phyloP scores from a whole-genome alignment of 2,797 vertebrate species.

The Manis crassicaudata region DNA sequence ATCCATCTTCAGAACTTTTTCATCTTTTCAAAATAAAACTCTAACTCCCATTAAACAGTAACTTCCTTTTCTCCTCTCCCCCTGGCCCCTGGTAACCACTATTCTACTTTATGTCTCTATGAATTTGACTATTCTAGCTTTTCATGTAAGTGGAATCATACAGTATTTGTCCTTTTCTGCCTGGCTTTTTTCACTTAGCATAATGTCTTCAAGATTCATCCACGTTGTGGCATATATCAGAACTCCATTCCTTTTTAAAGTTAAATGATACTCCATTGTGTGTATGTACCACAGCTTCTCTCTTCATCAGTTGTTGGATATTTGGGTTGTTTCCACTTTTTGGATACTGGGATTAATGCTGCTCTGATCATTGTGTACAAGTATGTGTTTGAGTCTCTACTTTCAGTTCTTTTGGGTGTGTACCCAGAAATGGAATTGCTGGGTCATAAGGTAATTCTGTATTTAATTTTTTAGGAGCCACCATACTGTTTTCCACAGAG shows the following conservation, averaged over 20 bases:
- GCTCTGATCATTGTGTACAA: not conserved
- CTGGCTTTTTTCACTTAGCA: not conserved
- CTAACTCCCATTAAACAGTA: not conserved
- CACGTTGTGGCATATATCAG: not conserved
- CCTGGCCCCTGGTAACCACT: not conserved
- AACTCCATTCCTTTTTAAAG: not conserved
- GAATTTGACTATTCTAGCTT: not conserved
- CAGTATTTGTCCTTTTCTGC: not conserved
- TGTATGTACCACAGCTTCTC: not conserved
- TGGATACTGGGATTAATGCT: not conserved
- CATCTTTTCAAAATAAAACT: not conserved
- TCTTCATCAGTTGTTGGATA: not conserved
- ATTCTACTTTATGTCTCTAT: not conserved
- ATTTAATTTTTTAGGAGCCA: not conserved
- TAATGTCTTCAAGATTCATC: not conserved
- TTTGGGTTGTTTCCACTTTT: not conserved
- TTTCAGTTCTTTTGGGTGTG: not conserved
- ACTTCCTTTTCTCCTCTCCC: not conserved
- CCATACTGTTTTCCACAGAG: not conserved
- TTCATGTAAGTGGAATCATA: not conserved
- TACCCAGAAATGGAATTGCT: not conserved
- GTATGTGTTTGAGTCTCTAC: not conserved
- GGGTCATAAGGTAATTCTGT: not conserved
- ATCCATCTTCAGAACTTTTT: not conserved
- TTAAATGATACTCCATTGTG: not conserved